These are phyloP conservation scores for Drosophila prolongata DNA, from an alignment of 2,888 invertebrate species.

Conservation along the genomic window DNA sequence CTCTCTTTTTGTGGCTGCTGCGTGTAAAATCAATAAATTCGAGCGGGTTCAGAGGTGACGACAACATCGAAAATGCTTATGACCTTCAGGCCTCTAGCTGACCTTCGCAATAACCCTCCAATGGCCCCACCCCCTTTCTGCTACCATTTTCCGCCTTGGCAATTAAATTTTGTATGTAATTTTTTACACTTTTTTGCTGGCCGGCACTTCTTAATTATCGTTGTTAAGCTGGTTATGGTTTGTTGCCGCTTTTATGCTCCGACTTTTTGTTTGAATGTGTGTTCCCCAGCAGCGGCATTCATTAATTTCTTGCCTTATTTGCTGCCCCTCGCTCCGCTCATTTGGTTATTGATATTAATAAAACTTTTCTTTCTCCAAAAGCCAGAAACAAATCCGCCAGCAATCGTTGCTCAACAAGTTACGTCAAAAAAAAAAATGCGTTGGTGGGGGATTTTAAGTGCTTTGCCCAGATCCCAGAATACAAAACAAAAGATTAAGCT, in stretches of 20 bases:
- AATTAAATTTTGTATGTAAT: conserved; percentile 39
- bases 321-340: conserved; percentile 43
- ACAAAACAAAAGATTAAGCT: conserved; percentile 43
- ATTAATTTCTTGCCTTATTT: conserved; percentile 62
- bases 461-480: conserved; percentile 10
- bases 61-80: conserved; percentile 67
- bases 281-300: conserved; percentile 44
- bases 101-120: conserved; percentile 53
- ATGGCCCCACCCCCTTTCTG: conserved; percentile 1
- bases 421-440: conserved; percentile 37
- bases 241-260: conserved; percentile 21
- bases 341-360: conserved; percentile 48
- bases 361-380: conserved; percentile 42
- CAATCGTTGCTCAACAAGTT: conserved; percentile 52
- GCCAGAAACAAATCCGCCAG: conserved; percentile 27
- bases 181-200: conserved; percentile 36
- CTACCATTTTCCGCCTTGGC: conserved; percentile 40
- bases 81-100: conserved; percentile 65
- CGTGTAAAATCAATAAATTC: conserved; percentile 78
- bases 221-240: conserved; percentile 45
- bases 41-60: conserved; percentile 79
- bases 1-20: conserved; percentile 46
- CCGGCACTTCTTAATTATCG: conserved; percentile 51
- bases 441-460: conserved; percentile 24
- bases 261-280: conserved; percentile 18